A percentile compares a stretch with the other conserved stretches of the same genome.
Conservation (phyloP, 2,113 vertebrate genomes). For the Cinclus cinclus region DNA sequence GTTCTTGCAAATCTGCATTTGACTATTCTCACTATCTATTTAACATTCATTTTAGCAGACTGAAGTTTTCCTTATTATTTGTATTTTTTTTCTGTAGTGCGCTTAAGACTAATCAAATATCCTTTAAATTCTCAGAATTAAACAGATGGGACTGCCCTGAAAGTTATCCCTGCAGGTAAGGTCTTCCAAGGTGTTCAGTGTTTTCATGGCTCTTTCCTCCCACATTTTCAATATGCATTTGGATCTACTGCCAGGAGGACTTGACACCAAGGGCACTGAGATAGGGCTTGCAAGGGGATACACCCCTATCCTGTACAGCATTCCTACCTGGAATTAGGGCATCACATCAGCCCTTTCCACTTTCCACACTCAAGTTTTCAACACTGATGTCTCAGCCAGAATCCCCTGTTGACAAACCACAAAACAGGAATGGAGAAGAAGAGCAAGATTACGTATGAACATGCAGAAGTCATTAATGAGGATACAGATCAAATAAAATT, state of each 20-base stretch:
- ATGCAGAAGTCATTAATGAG: not conserved
- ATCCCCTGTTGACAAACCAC: not conserved
- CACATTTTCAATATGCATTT: not conserved
- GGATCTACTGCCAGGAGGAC: not conserved
- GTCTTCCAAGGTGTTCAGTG: not conserved
- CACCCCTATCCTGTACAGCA: not conserved
- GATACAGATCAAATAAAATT: not conserved
- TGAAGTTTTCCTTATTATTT: not conserved
- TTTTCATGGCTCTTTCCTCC: not conserved
- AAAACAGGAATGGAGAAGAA: not conserved
- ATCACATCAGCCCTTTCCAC: not conserved
- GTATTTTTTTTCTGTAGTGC: not conserved
- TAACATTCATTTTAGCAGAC: not conserved
- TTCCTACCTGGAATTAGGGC: not conserved
- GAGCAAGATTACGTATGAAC: not conserved
- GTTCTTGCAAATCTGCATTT: not conserved
- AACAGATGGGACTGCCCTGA: not conserved
- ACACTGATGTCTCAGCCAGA: not conserved
- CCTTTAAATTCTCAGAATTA: not conserved
- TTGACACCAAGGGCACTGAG: not conserved
- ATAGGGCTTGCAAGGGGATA: not conserved
- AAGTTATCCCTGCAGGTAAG: not conserved
- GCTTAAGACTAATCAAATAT: not conserved
- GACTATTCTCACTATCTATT: not conserved
- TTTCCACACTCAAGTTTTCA: not conserved